These are phyloP conservation scores for Scotopteryx bipunctaria DNA, from an alignment of 2,888 invertebrate genomes.

Conservation along the genomic window DNA sequence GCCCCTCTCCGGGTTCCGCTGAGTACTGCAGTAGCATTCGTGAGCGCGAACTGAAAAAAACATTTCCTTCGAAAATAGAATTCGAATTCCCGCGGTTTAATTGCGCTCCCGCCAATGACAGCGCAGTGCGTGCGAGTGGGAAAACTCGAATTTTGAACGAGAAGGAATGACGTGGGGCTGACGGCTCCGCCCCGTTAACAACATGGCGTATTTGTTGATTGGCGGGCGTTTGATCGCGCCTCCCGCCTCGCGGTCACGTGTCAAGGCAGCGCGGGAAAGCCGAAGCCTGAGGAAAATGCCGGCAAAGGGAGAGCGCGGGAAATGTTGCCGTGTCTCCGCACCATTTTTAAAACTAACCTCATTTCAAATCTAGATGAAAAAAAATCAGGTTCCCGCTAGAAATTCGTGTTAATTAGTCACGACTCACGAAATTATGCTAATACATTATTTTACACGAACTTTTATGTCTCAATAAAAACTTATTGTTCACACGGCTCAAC, in stretches of 20 bases:
- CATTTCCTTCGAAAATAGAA: constrained; percentile 81
- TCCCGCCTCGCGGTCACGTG: constrained; percentile 58
- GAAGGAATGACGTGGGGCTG: constrained; percentile 55
- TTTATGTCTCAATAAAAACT: constrained; percentile 4
- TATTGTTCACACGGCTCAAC: neutral
- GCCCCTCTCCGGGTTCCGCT: constrained; percentile 41
- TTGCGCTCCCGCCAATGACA: constrained; percentile 78
- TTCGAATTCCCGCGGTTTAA: constrained; percentile 81
- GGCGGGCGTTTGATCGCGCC: constrained; percentile 74
- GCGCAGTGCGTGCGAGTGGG: constrained; percentile 64
- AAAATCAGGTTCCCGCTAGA: no score
- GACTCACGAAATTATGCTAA: constrained; percentile 4
- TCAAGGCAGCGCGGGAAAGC: constrained; percentile 65
- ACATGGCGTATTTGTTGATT: constrained; percentile 86
- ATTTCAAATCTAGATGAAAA: constrained; percentile 7
- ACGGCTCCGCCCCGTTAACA: constrained; percentile 84
- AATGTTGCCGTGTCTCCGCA: constrained; percentile 39
- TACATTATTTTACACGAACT: neutral
- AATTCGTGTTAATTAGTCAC: constrained; percentile 6
- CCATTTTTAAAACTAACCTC: constrained; percentile 28
- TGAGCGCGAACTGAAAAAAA: constrained; percentile 77
- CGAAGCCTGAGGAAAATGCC: constrained; percentile 60
- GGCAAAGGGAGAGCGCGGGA: constrained; percentile 48
- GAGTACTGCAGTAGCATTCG: constrained; percentile 50
- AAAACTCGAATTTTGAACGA: constrained; percentile 52